Conservation (phyloP, 2,113 vertebrate species). For the Toxostoma redivivum region DNA sequence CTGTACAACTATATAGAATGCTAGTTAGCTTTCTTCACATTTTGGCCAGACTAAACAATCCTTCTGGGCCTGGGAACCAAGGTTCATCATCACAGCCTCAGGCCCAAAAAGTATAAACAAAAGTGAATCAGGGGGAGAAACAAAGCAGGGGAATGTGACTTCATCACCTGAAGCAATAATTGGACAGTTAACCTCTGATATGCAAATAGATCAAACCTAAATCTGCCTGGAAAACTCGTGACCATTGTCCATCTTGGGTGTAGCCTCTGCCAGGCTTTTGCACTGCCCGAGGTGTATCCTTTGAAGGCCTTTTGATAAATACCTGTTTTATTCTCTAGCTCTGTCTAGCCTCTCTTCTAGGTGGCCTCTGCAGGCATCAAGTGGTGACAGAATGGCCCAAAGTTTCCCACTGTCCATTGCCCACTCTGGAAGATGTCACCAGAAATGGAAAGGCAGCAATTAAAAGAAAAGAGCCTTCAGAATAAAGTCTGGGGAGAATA, state of each 20-base stretch:
- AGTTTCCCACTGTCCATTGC: not conserved
- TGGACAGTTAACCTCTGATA: not conserved
- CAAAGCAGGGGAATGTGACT: not conserved
- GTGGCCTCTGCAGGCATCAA: not conserved
- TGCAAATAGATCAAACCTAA: not conserved
- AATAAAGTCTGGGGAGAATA: not conserved
- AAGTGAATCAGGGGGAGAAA: no score
- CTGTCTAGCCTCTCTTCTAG: not conserved
- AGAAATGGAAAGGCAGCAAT: not conserved
- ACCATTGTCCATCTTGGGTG: not conserved
- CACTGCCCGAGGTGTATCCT: not conserved
- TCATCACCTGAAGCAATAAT: not conserved
- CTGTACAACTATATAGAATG: not conserved
- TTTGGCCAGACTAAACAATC: not conserved
- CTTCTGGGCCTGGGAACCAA: not conserved
- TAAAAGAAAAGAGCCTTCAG: not conserved
- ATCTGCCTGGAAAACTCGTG: not conserved
- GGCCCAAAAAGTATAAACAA: not conserved
- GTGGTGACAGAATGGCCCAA: not conserved
- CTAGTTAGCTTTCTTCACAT: not conserved
- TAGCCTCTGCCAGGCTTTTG: not conserved
- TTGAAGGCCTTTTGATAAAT: not conserved
- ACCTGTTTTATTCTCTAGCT: not conserved
- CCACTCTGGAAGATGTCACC: not conserved
- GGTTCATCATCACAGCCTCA: not conserved